Base-by-base conservation (phyloP, 2,888 invertebrate genomes). In the Minunthozetes semirufus region DNA sequence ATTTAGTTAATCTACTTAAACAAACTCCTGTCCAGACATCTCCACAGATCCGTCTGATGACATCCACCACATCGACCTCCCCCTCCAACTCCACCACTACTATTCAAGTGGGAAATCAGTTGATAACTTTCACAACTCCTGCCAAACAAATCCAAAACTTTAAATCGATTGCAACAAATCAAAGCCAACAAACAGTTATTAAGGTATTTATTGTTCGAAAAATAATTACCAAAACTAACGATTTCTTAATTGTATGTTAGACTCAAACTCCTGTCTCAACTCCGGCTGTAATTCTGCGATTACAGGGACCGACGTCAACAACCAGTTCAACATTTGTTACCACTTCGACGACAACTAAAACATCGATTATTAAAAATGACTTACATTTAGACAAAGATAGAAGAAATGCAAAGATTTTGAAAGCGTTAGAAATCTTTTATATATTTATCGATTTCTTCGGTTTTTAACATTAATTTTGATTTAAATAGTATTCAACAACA, bases 401-500 rank as follows among this genome's bases (percentile, higher is more conserved):
- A 48, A 8, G 70, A 48, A 70, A 70, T 48, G 48, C 48, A 25
- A 70, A 70, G 25, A 70, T 70, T 25, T 9, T 70, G 25, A 70
- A 70, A 70, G 70, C 70, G 70, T 70, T 42, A 42, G 66, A 38
- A 33, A 33, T 33, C 11, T 6, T 50, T 50, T 50, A 33, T 33
- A 33, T n/a, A n/a, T n/a, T n/a, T n/a, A 33, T 33, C 9, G 11
- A n/a, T 25, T 25, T 11, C 1, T 25, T 56, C 25, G 15, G 13
- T 8, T 56, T 25, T 53, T 17, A 53, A 56, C 5, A 25, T 53
- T 53, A 8, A 56, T 15, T 25, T 15, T 17, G 8, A 8, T 70
- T 46, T 38, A 3, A 81, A 78, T 78, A 91, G 91, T 80, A 87
- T 91, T 80, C 89, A 90, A 79, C 88, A 89, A 76, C 90, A 91